Base-by-base conservation (phyloP, 2,888 invertebrate genomes). In the Epirrhoe alternata region DNA sequence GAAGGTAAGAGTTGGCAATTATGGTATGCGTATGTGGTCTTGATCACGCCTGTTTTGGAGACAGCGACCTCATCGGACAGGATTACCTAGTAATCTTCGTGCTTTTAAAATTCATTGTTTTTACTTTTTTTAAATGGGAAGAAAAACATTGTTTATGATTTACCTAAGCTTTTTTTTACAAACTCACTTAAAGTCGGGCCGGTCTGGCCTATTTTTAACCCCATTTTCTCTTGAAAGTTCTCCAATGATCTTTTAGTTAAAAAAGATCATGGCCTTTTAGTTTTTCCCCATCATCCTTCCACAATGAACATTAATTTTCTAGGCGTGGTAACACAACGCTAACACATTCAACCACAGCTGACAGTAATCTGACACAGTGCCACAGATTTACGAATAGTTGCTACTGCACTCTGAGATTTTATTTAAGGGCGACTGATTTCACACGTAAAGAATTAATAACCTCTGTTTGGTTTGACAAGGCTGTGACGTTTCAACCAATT, bases 401-500 rank as follows among this genome's bases (percentile, higher is more conserved):
- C 38, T 24, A 24, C 3, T 38, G 10, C 38, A 66, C 63, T 57
- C 62, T 56, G 62, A 70, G 62, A 57, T 52, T 65, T 66, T 68
- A 70, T 70, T 66, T 68, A 70, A 55, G 70, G 64, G 52, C 31
- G 49, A 42, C 64, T 63, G 64, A 62, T 65, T 71, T 71, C 61
- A 65, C 58, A 59, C 49, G 58, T 64, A 65, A 68, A 62, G 68
- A 68, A 70, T 72, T 66, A 72, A 68, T 61, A 68, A 70, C 68
- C 70, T 70, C 64, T 42, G 38, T 12, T 63, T 65, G 55, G 60
- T 62, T 51, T 51, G 45, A 63, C 72, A 72, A 68, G 70, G 65
- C 67, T 70, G 53, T 61, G 68, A 51, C 66, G 33, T 47, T 38
- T 17, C 45, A 7, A 42, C 38, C 38, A 42, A 42, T 42, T 42